Base-by-base conservation (phyloP, 2,113 vertebrate genomes). In the Petromus typicus region DNA sequence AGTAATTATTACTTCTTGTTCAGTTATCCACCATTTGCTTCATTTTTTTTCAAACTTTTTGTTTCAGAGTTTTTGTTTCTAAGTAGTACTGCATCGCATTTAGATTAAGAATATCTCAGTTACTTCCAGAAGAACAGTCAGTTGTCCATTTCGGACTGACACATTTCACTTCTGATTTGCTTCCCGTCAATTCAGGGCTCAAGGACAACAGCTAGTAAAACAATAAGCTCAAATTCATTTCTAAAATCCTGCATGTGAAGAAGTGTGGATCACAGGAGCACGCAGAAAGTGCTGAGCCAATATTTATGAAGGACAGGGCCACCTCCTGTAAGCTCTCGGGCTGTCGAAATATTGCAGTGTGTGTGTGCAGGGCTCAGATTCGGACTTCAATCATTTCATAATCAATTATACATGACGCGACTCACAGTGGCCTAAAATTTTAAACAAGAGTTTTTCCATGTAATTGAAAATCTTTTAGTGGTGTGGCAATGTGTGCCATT, bases 371-470 rank as follows among this genome's bases (percentile, higher is more conserved):
- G 43, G 27, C 87, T 93, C 43, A 89, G 43, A 82, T 11, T 17
- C 89, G 37, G 20, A 89, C 27, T 30, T 84, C 64, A 75, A 95
- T 51, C 82, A 8, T 86, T 95, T 90, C 82, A 9, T 95, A 95
- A 95, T 95, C 5, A 92, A 80, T 92, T 90, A 95, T 92, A 86
- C 56, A 90, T 90, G 51, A 93, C 85, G 73, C 90, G 63, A 85
- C 51, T 79, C 71, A 69, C 27, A 90, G 63, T 30, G 93, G 25
- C 13, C 48, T 87, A 80, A 88, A 95, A 85, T 66, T 93, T 83
- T 95, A 86, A 94, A 86, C 81, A 89, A 80, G 18, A 18, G 92
- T 20, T 34, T 93, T 83, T 11, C 34, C 23, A 34, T 16, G 37
- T 81, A 85, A 81, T 81, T 9, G 30, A 94, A 96, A 85, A 43